Conservation (phyloP, 2,113 vertebrate species). For the Callipepla squamata region DNA sequence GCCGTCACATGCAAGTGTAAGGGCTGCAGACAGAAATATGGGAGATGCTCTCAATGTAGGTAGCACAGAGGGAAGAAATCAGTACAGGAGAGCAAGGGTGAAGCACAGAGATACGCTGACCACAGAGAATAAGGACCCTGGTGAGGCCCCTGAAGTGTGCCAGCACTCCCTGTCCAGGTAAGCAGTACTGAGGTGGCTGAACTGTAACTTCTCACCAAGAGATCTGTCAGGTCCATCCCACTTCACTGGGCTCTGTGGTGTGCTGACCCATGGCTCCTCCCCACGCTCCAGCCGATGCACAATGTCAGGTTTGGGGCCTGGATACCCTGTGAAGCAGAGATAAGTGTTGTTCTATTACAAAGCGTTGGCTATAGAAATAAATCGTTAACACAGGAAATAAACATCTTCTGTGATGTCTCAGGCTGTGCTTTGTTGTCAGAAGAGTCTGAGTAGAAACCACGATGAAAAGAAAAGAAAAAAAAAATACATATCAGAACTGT, state of each 20-base stretch:
- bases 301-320: constrained; percentile 41
- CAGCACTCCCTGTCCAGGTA: fast-evolving
- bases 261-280: constrained; percentile 34
- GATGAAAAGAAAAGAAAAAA: fast-evolving
- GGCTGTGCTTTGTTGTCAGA: fast-evolving
- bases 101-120: fast-evolving
- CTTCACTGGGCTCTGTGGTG: fast-evolving
- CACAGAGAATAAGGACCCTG: not conserved
- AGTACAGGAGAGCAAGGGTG: too few relatives aligned
- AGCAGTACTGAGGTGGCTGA: fast-evolving
- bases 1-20: not conserved
- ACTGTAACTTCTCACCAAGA: not conserved
- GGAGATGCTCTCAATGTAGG: not conserved
- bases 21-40: fast-evolving
- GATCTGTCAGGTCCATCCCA: not conserved
- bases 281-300: constrained; percentile 4
- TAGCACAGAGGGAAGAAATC: not conserved
- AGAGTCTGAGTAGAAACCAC: not conserved
- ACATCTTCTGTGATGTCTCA: too few relatives aligned
- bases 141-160: fast-evolving
- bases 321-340: not conserved
- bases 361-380: not conserved
- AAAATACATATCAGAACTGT: fast-evolving
- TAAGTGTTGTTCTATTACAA: fast-evolving
- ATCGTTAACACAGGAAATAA: fast-evolving